Conservation (phyloP, 2,113 vertebrate species). For the Indri indri region DNA sequence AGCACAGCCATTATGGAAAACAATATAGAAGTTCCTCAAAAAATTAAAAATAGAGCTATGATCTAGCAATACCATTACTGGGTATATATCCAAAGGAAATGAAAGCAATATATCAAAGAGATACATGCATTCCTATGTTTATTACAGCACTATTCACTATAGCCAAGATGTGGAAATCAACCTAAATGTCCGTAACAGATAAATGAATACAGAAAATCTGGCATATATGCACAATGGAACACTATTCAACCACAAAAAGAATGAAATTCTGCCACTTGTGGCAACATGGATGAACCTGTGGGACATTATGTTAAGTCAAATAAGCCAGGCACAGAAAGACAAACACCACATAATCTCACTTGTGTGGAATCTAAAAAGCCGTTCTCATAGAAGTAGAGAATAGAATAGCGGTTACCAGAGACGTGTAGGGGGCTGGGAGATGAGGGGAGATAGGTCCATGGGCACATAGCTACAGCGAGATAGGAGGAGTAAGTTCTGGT, state of each 20-base stretch:
- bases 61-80: too few species aligned
- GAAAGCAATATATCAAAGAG: too few species aligned
- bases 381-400: neutral
- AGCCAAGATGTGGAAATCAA: too few species aligned
- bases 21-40: too few species aligned
- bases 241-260: neutral
- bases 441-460: neutral
- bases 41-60: too few species aligned
- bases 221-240: neutral
- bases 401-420: neutral
- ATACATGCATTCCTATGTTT: too few species aligned
- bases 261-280: neutral
- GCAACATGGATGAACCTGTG: neutral
- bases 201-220: neutral
- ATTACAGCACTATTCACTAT: too few species aligned
- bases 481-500: neutral
- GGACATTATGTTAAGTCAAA: neutral
- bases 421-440: neutral
- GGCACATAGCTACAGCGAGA: neutral
- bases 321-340: neutral
- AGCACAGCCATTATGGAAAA: too few species aligned
- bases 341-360: neutral
- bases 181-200: too few species aligned
- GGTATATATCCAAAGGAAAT: too few species aligned
- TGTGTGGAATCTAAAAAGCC: neutral